A percentile compares a stretch with the other conserved stretches of the same genome.
These are phyloP conservation scores for Aphyosemion australe DNA, from an alignment of 2,113 vertebrate genomes.

Conservation along the genomic window DNA sequence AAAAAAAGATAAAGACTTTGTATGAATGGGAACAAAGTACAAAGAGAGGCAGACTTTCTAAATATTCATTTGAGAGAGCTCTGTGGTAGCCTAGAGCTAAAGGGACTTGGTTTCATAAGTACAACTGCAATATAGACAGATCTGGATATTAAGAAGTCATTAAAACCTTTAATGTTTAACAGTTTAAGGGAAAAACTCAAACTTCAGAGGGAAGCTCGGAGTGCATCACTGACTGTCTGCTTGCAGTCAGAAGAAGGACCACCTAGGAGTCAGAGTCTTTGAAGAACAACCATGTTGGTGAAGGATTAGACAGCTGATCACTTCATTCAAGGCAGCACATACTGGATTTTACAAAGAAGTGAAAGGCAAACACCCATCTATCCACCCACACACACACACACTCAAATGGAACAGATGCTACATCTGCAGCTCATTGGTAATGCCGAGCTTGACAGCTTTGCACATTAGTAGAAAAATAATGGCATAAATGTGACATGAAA, in stretches of 20 bases:
- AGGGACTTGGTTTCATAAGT: background rate
- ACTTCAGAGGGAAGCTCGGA: slow-evolving; percentile 12
- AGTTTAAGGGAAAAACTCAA: slow-evolving; percentile 11
- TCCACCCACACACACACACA: slow-evolving; percentile 8
- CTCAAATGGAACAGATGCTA: slow-evolving; percentile 36
- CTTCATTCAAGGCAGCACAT: slow-evolving; percentile 49
- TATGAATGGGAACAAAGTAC: slow-evolving; percentile 5
- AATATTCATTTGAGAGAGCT: background rate
- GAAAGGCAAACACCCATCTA: slow-evolving; percentile 35
- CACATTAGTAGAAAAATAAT: slow-evolving; percentile 18
- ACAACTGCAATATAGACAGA: background rate
- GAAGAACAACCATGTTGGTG: slow-evolving; percentile 44
- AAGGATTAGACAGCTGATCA: slow-evolving; percentile 42
- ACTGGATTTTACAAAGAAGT: slow-evolving; percentile 36
- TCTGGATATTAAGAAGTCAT: no score
- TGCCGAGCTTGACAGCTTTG: slow-evolving; percentile 8
- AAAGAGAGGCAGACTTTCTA: background rate
- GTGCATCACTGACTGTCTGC: slow-evolving; percentile 5
- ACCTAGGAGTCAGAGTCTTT: slow-evolving; percentile 24
- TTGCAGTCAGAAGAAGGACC: slow-evolving; percentile 12
- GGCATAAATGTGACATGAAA: slow-evolving; percentile 4
- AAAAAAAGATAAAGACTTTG: background rate
- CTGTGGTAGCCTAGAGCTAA: background rate
- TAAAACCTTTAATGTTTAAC: slow-evolving; percentile 6
- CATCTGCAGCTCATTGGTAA: slow-evolving; percentile 25